These are phyloP conservation scores for Pseudococcus viburni DNA, from an alignment of 2,888 invertebrate genomes.

Conservation along the genomic window DNA sequence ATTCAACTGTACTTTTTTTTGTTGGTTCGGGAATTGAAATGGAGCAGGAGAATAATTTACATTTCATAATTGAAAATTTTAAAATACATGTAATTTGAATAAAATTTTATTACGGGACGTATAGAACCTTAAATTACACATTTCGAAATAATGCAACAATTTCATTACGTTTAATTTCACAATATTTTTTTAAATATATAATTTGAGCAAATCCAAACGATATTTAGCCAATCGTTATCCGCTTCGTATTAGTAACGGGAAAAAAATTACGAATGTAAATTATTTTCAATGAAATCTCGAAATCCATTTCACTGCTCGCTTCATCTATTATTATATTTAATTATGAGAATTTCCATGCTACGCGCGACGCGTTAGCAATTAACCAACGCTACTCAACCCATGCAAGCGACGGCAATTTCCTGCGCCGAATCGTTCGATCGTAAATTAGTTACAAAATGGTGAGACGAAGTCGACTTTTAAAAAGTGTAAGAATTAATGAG, in stretches of 20 bases:
- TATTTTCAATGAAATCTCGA: not conserved
- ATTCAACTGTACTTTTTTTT: not conserved
- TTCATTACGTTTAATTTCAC: slow-evolving; percentile 25
- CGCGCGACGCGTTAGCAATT: not conserved
- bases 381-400: slow-evolving; percentile 2
- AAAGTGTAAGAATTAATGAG: slow-evolving; percentile 69
- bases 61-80: slow-evolving; percentile 38
- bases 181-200: not conserved
- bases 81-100: not conserved
- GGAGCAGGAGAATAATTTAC: not conserved
- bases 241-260: slow-evolving; percentile 20
- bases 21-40: not conserved
- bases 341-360: slow-evolving; percentile 41
- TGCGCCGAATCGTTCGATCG: slow-evolving; percentile 23
- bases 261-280: slow-evolving; percentile 22
- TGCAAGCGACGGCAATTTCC: not conserved
- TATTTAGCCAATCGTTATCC: not conserved
- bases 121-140: not conserved
- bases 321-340: slow-evolving; percentile 36
- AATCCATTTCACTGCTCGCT: slow-evolving; percentile 15
- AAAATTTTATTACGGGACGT: not conserved
- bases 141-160: slow-evolving; percentile 7
- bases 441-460: slow-evolving; percentile 22
- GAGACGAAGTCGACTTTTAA: slow-evolving; percentile 1
- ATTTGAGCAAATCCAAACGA: slow-evolving; percentile 10